Conservation (phyloP, 1,140 invertebrate species). For the Aethina tumida region DNA sequence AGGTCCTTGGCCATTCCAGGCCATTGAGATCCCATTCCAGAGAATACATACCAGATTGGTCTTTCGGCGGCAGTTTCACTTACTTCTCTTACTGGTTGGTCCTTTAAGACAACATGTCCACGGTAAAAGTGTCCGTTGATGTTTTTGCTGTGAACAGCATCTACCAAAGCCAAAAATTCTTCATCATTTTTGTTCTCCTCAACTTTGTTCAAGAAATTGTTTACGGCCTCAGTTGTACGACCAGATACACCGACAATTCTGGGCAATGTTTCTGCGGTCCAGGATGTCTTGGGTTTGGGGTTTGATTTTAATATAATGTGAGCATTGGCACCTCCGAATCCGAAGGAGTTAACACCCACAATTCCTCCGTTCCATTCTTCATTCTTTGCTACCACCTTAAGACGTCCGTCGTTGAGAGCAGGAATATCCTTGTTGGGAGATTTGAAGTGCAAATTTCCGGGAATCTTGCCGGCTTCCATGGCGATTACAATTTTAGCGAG, state of each 20-base stretch:
- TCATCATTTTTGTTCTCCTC: conserved; percentile 52
- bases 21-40: conserved; percentile 97
- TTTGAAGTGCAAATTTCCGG: conserved; percentile 82
- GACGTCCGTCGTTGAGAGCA: conserved; percentile 70
- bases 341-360: conserved; percentile 89
- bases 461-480: conserved; percentile 80
- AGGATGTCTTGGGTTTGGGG: conserved; percentile 54
- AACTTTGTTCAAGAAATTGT: conserved; percentile 54
- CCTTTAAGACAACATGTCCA: conserved; percentile 65
- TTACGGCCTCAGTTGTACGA: conserved; percentile 72
- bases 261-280: conserved; percentile 45
- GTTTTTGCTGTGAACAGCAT: conserved; percentile 59
- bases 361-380: conserved; percentile 76
- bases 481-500: conserved; percentile 85
- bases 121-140: conserved; percentile 62
- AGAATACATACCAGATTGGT: conserved; percentile 89
- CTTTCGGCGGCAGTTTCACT: conserved; percentile 41
- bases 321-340: conserved; percentile 95
- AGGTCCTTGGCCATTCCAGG: conserved; percentile 82
- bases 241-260: conserved; percentile 72
- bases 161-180: conserved; percentile 66
- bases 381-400: conserved; percentile 77
- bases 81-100: conserved; percentile 18
- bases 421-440: conserved; percentile 83
- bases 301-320: conserved; percentile 79